Conservation (phyloP, 2,797 vertebrate genomes). For the Macropus fuliginosus region DNA sequence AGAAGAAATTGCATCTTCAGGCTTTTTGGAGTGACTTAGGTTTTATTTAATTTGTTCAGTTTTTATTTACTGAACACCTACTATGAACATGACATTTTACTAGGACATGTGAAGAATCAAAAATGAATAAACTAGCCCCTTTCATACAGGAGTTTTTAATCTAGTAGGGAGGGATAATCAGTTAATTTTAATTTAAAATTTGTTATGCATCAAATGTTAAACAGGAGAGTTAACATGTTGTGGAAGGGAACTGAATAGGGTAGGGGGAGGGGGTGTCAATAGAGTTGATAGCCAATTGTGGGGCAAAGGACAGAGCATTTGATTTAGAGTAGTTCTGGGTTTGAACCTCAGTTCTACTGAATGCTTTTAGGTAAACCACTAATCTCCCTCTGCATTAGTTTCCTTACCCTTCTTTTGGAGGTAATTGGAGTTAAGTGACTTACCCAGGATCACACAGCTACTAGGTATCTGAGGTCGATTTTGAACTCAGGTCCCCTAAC, state of each 20-base stretch:
- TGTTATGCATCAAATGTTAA: background rate
- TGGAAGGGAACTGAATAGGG: background rate
- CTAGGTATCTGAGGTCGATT: no score
- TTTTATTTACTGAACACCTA: background rate
- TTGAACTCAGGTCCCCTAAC: no score
- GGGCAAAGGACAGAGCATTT: background rate
- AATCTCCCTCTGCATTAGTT: background rate
- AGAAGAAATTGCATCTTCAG: background rate
- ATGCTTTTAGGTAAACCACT: background rate
- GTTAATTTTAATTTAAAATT: background rate
- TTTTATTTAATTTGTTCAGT: background rate
- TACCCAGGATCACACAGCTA: no score
- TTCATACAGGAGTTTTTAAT: background rate
- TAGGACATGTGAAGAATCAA: background rate
- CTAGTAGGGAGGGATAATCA: background rate
- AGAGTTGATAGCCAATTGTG: background rate
- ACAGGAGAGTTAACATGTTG: background rate
- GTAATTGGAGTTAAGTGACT: no score
- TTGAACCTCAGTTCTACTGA: background rate
- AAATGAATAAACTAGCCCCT: background rate
- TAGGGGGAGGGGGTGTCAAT: background rate
- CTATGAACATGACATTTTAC: background rate
- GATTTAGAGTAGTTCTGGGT: background rate
- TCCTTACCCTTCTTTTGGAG: background rate
- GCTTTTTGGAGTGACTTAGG: background rate